A percentile compares a stretch with the other conserved stretches of the same genome.
Evolutionary conservation across 2,888 invertebrate species (phyloP).

Genomic region (Meghimatium bilineatum): DNA sequence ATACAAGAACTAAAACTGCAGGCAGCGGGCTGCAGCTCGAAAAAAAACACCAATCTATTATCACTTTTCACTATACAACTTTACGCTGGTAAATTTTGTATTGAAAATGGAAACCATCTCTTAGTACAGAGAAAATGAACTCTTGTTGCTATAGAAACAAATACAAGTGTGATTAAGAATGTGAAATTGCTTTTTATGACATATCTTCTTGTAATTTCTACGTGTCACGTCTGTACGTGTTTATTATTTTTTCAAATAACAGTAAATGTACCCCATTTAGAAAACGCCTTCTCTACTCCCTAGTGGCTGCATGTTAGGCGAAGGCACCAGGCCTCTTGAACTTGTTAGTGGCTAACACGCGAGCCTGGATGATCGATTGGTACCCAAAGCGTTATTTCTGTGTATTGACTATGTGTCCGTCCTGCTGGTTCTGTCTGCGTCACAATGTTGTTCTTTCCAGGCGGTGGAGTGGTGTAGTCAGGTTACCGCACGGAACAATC

Average conservation of each 20-base stretch:
- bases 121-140: too few species aligned
- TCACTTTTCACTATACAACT: too few species aligned
- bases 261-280: background rate
- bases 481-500: background rate
- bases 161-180: too few species aligned
- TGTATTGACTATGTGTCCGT: constrained; percentile 27
- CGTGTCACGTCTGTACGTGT: too few species aligned
- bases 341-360: background rate
- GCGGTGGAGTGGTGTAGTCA: background rate
- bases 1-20: too few species aligned
- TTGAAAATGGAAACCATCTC: too few species aligned
- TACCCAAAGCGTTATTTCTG: background rate
- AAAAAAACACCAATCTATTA: too few species aligned
- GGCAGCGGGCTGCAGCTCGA: too few species aligned
- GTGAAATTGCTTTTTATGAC: too few species aligned
- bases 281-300: background rate
- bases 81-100: too few species aligned
- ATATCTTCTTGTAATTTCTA: too few species aligned
- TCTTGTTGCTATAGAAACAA: too few species aligned
- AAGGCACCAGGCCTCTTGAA: background rate
- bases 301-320: background rate
- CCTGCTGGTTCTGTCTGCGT: background rate
- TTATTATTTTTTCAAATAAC: background rate
- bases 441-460: constrained; percentile 18
- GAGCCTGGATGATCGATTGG: background rate